Percentiles rank a stretch among this genome's conserved stretches.
Evolutionary conservation across 2,113 vertebrate species (phyloP).

Genomic region (Bos taurus): ARS-UCD2.0 NC_037328.1:59189501-59190000

Average conservation of each 20-base stretch:
- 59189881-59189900: constrained; percentile 44
- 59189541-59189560: constrained; percentile 10
- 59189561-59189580: not conserved
- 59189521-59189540: constrained; percentile 37
- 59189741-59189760: constrained; percentile 63
- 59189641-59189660: constrained; percentile 70
- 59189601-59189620: constrained; percentile 41
- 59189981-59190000: not conserved
- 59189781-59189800: constrained; percentile 63
- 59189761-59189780: constrained; percentile 63
- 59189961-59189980: not conserved
- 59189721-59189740: constrained; percentile 49
- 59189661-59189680: constrained; percentile 56
- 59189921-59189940: constrained; percentile 43
- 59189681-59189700: constrained; percentile 45
- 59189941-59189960: not conserved
- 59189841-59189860: constrained; percentile 47
- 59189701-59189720: constrained; percentile 63
- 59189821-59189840: constrained; percentile 60
- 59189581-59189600: constrained; percentile 17
- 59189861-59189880: constrained; percentile 55
- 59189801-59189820: constrained; percentile 65
- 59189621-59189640: constrained; percentile 19
- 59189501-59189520: not conserved
- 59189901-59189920: constrained; percentile 37